Base-by-base conservation (phyloP, 2,888 invertebrate species). In the Syritta pipiens region DNA sequence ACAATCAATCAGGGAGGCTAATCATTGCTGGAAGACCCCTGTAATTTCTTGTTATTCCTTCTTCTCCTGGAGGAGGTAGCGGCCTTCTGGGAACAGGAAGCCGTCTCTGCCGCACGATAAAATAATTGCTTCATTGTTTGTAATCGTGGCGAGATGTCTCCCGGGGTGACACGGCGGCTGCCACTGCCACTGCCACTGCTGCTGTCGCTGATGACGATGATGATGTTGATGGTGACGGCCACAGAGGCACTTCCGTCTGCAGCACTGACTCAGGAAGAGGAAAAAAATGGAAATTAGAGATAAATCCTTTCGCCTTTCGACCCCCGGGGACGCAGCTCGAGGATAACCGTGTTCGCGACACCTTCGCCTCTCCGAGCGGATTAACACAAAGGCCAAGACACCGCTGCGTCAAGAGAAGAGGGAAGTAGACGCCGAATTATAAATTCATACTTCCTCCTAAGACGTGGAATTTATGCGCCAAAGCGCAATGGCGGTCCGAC, bases 1-100 rank as follows among this genome's bases (percentile, higher is more conserved):
- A 71, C 71, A 77, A 71, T 77, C 77, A 77, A 71, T 77, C 77
- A 77, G 71, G 10, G 32, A n/a, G 60, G 71, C 59, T 77, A 71
- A 77, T 77, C 63, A 77, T 59, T 53, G 40, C 65, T 67, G 28
- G 60, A 62, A 60, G 51, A 46, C 37, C 44, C 35, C 46, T 40
- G 53, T 75, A 49, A 67, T 42, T 30, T 35, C 24, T 49, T 46
- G 26, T 14, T 22, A 24, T 24, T 53, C 37, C 40, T 3, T 12
- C 37, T 37, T 49, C 30, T 68, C 68, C 55, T 63, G 4, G 35
- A 42, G 53, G 37, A 59, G 26, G 28, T 30, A 14, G 20, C 28
- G 17, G 5, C 6, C 7, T 14, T 17, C 1, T 0, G 17, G 17
- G 4, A 37, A 51, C 22, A 51, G 44, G 10, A 42, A 37, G 12